Evolutionary conservation across 2,888 invertebrate species (phyloP), one percentile per base, ranked within the genome.

Genomic region (Amphimallon solstitiale): DNA sequence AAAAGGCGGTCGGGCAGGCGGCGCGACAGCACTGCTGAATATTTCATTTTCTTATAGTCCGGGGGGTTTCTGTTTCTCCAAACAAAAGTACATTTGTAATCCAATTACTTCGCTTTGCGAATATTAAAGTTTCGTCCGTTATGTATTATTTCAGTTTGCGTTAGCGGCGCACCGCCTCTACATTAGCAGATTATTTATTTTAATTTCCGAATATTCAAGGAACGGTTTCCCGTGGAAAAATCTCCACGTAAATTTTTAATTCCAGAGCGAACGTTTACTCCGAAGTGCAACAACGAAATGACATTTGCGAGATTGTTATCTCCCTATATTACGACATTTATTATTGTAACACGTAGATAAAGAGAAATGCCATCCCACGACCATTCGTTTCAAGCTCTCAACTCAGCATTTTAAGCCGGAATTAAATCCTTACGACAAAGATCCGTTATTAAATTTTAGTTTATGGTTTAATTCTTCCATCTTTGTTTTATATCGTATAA

Each of bases 21-120:
- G 21, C 1, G 45, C 12, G 7, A 21, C 19, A 17, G 29, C 19
- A 21, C 45, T 46, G 48, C 48, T 77, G 76, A 76, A 76, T 78
- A 76, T 78, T 78, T 78, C 75, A 78, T 76, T 76, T 67, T 75
- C 74, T 73, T 75, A 72, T 74, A 75, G 75, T 73, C 52, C 49
- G 48, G 52, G 54, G 75, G 72, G 69, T 72, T 70, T 66, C 68
- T 69, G 71, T 72, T 69, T 70, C 69, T 66, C 75, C 72, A 76
- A 75, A 77, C 75, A 76, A 77, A 77, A 74, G 72, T 76, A 72
- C 73, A 72, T 74, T 74, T 73, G 72, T 75, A 77, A 77, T 78
- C 75, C 75, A 77, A 76, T 78, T 77, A 77, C 73, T 67, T 68
- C 72, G 72, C 74, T 75, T 74, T 73, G 72, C 71, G 75, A 76